Evolutionary conservation across 2,113 vertebrate genomes (phyloP), one percentile per base, ranked within the genome.

Genomic region (Microtus oregoni): DNA sequence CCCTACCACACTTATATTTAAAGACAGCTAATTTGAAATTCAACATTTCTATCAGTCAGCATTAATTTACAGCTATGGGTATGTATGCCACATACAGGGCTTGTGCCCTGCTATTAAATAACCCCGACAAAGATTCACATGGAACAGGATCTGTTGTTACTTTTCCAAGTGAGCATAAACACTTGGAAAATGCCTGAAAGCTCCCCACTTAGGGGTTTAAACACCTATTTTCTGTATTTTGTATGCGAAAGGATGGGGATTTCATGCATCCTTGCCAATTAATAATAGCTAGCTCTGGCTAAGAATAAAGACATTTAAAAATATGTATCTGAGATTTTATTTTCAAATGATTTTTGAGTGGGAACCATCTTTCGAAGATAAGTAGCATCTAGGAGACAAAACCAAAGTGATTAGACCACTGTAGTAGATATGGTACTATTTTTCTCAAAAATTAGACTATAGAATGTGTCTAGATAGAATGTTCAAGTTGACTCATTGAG

Each of bases 361-460:
- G 67, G 28, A 92, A 67, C 1, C 91, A 89, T 92, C 3, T 47
- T 92, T 95, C 93, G 26, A 96, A 93, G 94, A 4, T 93, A 41
- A 91, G 28, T 30, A 77, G 50, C 32, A 79, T 28, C 32, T 75
- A 78, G 85, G n/a, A 92, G 90, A 72, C 22, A 89, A 70, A 70
- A 91, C 61, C 41, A 93, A 63, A 63, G 55, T 72, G 86, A 50
- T 90, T 83, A 91, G n/a, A 47, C 91, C 61, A 65, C 52, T 75
- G 26, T 75, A 77, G 47, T 14, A 35, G 14, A 82, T 77, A 81
- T 3, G 11, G 24, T 94, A 92, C 92, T 92, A 88, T 93, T 92
- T 92, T 96, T 22, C 38, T 89, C 61, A 97, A 91, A 97, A 86
- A 83, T 72, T 90, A n/a, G 32, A 95, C 35, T n/a, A 38, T 30